phyloP scores from a whole-genome alignment of 2,113 vertebrate genomes.

The Spea multiplicata region DNA sequence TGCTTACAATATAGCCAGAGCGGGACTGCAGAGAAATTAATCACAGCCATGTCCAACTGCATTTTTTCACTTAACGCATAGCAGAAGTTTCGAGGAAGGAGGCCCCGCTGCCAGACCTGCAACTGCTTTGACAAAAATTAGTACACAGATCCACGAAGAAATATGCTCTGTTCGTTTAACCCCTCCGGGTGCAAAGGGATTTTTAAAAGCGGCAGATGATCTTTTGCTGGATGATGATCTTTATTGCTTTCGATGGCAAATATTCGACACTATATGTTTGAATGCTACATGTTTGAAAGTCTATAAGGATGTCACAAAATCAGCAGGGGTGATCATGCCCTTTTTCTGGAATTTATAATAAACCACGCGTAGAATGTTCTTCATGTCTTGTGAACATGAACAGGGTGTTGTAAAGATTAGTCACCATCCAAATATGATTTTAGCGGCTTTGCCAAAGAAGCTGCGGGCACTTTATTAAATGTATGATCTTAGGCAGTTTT shows the following conservation, averaged over 20 bases:
- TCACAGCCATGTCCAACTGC: conserved; percentile 64
- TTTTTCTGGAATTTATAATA: background rate
- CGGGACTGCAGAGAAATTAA: conserved; percentile 70
- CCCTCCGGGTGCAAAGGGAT: conserved; percentile 39
- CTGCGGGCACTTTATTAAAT: too few species aligned
- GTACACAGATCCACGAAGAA: conserved; percentile 46
- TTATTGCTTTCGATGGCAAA: conserved; percentile 1
- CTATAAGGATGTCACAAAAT: background rate
- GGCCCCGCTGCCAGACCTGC: conserved; percentile 56
- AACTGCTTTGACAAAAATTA: conserved; percentile 48
- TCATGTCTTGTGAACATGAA: too few species aligned
- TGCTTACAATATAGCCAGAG: conserved; percentile 59
- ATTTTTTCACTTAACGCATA: conserved; percentile 72
- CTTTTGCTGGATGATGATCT: conserved; percentile 15
- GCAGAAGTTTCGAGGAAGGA: conserved; percentile 60
- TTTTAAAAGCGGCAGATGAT: conserved; percentile 27
- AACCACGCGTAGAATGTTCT: too few species aligned
- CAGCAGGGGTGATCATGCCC: background rate
- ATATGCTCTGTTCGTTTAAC: conserved; percentile 47
- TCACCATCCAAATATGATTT: too few species aligned
- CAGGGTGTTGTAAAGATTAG: too few species aligned
- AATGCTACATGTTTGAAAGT: background rate
- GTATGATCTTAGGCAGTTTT: too few species aligned
- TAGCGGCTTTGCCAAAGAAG: too few species aligned
- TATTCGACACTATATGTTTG: background rate